Evolutionary conservation across 2,888 invertebrate species (phyloP).

Genomic region (Cremastinae sp.): DNA sequence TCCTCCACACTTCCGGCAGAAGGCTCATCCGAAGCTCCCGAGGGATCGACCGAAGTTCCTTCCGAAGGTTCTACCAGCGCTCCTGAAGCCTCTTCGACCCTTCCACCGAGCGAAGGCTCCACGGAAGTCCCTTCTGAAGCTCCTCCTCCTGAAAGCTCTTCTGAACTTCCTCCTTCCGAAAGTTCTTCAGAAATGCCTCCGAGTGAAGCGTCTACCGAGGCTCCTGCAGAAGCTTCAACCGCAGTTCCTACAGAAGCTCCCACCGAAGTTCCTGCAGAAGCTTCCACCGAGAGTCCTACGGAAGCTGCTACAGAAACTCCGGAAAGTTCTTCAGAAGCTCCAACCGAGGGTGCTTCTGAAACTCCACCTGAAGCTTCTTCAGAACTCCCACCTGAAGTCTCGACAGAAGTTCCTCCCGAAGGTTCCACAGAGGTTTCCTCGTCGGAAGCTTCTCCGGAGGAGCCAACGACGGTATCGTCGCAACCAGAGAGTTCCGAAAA

Average conservation of each 20-base stretch:
- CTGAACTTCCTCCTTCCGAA: slow-evolving; percentile 1
- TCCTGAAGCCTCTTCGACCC: slow-evolving; percentile 2
- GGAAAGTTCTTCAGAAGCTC: slow-evolving; percentile 10
- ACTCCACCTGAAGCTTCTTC: not conserved
- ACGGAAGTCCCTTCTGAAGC: slow-evolving; percentile 9
- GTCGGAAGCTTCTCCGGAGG: too few relatives aligned
- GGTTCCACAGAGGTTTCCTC: not conserved
- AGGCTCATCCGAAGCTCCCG: not conserved
- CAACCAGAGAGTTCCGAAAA: not conserved
- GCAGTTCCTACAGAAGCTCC: not conserved
- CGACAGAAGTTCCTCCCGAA: not conserved
- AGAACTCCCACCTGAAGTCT: not conserved
- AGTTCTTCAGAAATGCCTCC: slow-evolving; percentile 24
- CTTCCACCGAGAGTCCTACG: not conserved
- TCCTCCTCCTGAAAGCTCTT: slow-evolving; percentile 16
- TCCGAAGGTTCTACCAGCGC: slow-evolving; percentile 20
- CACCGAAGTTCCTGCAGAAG: not conserved
- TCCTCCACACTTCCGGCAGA: slow-evolving; percentile 17
- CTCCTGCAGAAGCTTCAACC: not conserved
- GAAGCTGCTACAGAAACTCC: not conserved
- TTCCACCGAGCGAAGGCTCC: not conserved
- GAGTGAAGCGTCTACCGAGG: slow-evolving; percentile 14
- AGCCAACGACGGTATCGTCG: too few relatives aligned
- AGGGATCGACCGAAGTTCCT: slow-evolving; percentile 15
- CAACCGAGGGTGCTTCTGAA: not conserved